Conservation (phyloP, 2,797 vertebrate genomes). For the Paratrypauchen microcephalus region DNA sequence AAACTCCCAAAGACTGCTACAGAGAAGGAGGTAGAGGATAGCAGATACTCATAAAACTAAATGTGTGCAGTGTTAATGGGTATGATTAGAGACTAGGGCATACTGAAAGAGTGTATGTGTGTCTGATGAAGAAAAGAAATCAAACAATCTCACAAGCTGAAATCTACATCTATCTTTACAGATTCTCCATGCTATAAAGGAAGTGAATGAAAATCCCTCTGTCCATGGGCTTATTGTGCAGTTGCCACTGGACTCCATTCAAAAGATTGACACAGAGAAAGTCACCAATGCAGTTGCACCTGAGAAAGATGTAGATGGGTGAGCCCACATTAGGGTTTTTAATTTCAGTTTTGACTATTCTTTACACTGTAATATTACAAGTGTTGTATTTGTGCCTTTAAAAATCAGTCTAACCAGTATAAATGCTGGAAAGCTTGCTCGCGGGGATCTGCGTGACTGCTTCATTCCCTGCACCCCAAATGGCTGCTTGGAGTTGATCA, state of each 20-base stretch:
- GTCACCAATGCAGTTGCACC: conserved; percentile 89
- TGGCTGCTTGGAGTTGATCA: conserved; percentile 97
- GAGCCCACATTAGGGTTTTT: conserved; percentile 32
- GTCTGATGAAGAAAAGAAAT: too few relatives aligned
- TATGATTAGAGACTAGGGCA: neutral
- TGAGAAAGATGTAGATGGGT: conserved; percentile 97
- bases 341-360: neutral
- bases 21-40: conserved; percentile 85
- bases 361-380: neutral
- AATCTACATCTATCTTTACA: conserved; percentile 41
- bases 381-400: neutral
- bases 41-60: neutral
- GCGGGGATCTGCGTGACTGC: conserved; percentile 90
- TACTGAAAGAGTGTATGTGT: too few relatives aligned
- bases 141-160: too few relatives aligned
- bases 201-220: conserved; percentile 87
- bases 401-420: conserved; percentile 86
- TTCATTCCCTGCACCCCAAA: conserved; percentile 97
- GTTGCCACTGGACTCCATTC: conserved; percentile 90
- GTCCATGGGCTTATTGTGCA: conserved; percentile 96
- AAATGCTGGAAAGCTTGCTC: conserved; percentile 93
- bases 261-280: conserved; percentile 87
- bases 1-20: conserved; percentile 89
- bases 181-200: conserved; percentile 86
- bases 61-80: neutral